These are phyloP conservation scores for Coremacera marginata DNA, from an alignment of 2,888 invertebrate species.

Conservation along the genomic window DNA sequence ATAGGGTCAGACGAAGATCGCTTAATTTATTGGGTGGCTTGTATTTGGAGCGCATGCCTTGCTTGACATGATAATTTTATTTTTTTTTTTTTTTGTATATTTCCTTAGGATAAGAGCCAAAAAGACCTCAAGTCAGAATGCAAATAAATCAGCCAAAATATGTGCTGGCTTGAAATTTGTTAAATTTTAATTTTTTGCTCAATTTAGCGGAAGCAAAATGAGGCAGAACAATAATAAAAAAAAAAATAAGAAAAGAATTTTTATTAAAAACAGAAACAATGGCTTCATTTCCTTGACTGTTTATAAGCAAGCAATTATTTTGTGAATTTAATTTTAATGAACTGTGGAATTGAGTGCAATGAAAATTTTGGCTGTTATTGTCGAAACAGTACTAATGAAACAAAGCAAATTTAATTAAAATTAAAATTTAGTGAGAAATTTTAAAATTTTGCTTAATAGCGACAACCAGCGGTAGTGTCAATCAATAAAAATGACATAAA, in stretches of 20 bases:
- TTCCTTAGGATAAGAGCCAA: neutral
- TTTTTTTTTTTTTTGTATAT: neutral
- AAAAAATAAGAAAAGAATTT: constrained; percentile 23
- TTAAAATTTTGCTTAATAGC: no score
- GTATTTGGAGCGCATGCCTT: constrained; percentile 37
- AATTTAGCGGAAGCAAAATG: constrained; percentile 61
- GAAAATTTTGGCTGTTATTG: neutral
- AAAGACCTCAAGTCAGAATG: neutral
- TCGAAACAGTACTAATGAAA: no score
- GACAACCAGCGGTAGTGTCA: no score
- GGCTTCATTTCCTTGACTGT: constrained; percentile 43
- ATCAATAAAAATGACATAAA: no score
- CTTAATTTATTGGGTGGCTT: constrained; percentile 62
- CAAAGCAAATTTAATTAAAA: no score
- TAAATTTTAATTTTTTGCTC: constrained; percentile 61
- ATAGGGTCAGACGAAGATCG: constrained; percentile 56
- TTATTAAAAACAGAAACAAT: constrained; percentile 36
- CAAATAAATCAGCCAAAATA: constrained; percentile 25
- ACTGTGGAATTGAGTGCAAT: constrained; percentile 2
- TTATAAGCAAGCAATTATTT: constrained; percentile 35
- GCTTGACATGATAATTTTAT: constrained; percentile 2
- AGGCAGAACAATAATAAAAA: constrained; percentile 46
- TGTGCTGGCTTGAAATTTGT: neutral
- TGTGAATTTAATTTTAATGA: constrained; percentile 19
- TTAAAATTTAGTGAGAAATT: no score